Evolutionary conservation across 2,113 vertebrate species (phyloP).

Genomic region (Porphyrio hochstetteri): DNA sequence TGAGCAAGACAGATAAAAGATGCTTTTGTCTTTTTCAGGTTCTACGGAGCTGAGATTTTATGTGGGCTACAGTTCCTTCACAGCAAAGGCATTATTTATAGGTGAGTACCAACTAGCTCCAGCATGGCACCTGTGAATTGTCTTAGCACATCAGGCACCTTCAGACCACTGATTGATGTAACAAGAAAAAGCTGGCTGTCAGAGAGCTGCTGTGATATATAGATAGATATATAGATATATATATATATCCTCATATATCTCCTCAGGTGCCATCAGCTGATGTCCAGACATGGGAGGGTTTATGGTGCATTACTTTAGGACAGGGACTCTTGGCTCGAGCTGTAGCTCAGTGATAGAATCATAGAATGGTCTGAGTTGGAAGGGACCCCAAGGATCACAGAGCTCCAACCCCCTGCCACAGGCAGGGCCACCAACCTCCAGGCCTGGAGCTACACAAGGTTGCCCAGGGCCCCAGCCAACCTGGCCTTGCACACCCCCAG

Average conservation of each 20-base stretch:
- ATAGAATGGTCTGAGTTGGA: too few relatives aligned
- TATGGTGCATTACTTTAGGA: neutral
- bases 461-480: too few relatives aligned
- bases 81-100: conserved; percentile 95
- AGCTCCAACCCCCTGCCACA: too few relatives aligned
- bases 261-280: neutral
- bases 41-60: conserved; percentile 94
- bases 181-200: neutral
- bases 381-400: too few relatives aligned
- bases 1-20: neutral
- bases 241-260: too few relatives aligned
- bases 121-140: neutral
- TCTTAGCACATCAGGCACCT: neutral
- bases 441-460: too few relatives aligned
- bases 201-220: too few relatives aligned
- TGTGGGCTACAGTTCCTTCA: conserved; percentile 97
- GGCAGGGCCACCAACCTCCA: too few relatives aligned
- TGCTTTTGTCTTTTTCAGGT: conserved; percentile 78
- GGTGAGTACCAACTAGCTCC: conserved; percentile 73
- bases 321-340: neutral
- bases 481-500: too few relatives aligned
- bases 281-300: neutral
- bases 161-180: neutral
- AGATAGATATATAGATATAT: too few relatives aligned
- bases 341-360: neutral